A percentile compares a stretch with the other conserved stretches of the same genome.
phyloP scores from a whole-genome alignment of 2,888 invertebrate genomes.

The Cyrtodaria siliqua region DNA sequence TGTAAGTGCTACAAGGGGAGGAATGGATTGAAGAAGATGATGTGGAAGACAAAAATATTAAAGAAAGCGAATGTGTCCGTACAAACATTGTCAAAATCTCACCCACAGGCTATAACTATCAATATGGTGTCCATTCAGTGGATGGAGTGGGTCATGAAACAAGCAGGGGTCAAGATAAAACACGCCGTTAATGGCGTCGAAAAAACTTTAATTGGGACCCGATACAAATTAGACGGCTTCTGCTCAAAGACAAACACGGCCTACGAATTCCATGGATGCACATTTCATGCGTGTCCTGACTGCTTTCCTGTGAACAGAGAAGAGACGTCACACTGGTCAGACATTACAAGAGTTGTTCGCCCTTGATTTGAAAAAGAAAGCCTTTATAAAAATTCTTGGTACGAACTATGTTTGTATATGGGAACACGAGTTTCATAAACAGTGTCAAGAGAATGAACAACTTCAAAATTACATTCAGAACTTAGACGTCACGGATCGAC shows the following conservation, averaged over 20 bases:
- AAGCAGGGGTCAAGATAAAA: conserved; percentile 1
- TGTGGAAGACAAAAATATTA: conserved; percentile 10
- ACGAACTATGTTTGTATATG: conserved; percentile 43
- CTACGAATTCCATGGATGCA: conserved; percentile 43
- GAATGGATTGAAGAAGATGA: conserved; percentile 26
- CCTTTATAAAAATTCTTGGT: conserved; percentile 27
- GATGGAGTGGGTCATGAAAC: conserved; percentile 37
- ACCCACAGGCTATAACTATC: conserved; percentile 36
- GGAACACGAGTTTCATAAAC: conserved; percentile 22
- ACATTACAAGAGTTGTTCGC: conserved; percentile 27
- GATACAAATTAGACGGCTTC: conserved; percentile 32
- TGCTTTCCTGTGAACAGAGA: conserved; percentile 23
- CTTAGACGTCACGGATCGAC: conserved; percentile 37
- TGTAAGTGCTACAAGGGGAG: conserved; percentile 5
- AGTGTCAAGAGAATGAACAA: background rate
- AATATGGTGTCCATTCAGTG: conserved; percentile 44
- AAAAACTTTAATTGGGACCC: conserved; percentile 20
- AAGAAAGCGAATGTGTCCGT: conserved; percentile 11
- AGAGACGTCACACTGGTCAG: conserved; percentile 2
- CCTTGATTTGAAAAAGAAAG: conserved; percentile 39
- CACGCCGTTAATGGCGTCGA: conserved; percentile 34
- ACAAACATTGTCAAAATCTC: conserved; percentile 40
- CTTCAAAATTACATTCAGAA: conserved; percentile 11
- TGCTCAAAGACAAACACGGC: conserved; percentile 17
- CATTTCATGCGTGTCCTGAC: conserved; percentile 31